A percentile compares a stretch with the other conserved stretches of the same genome.
phyloP scores from a whole-genome alignment of 1,140 invertebrate genomes.

The Macrosteles quadrilineatus region DNA sequence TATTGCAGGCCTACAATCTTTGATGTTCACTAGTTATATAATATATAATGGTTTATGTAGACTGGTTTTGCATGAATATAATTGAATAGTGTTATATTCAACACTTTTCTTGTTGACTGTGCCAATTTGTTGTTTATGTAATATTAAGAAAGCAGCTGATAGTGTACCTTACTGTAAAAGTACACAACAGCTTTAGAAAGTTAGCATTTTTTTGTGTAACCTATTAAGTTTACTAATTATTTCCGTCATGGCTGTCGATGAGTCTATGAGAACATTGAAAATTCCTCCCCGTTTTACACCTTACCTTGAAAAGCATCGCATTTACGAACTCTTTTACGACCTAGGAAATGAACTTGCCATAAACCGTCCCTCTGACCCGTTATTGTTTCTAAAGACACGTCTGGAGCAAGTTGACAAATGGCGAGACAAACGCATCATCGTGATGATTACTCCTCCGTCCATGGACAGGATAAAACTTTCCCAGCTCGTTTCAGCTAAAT shows the following conservation, averaged over 20 bases:
- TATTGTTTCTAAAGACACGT: background rate
- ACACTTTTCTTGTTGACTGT: too few relatives aligned
- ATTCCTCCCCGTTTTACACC: slow-evolving; percentile 51
- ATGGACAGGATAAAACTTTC: background rate
- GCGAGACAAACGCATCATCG: background rate
- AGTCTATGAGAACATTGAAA: slow-evolving; percentile 45
- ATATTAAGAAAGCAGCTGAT: too few relatives aligned
- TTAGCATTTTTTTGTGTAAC: too few relatives aligned
- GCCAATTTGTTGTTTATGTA: too few relatives aligned
- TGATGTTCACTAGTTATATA: too few relatives aligned
- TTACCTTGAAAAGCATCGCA: slow-evolving; percentile 56
- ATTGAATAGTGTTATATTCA: too few relatives aligned
- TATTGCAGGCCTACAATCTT: too few relatives aligned
- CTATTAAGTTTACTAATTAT: too few relatives aligned
- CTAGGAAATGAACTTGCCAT: slow-evolving; percentile 14
- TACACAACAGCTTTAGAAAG: too few relatives aligned
- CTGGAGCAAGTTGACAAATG: background rate
- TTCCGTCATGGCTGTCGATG: slow-evolving; percentile 41
- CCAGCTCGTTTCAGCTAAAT: background rate
- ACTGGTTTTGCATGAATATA: too few relatives aligned
- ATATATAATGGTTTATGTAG: too few relatives aligned
- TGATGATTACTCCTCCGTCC: background rate
- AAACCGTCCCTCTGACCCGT: background rate
- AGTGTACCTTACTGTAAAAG: too few relatives aligned
- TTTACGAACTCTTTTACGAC: slow-evolving; percentile 55